These are phyloP conservation scores for Hypotaenidia okinawae DNA, from an alignment of 2,797 vertebrate species.

Conservation along the genomic window DNA sequence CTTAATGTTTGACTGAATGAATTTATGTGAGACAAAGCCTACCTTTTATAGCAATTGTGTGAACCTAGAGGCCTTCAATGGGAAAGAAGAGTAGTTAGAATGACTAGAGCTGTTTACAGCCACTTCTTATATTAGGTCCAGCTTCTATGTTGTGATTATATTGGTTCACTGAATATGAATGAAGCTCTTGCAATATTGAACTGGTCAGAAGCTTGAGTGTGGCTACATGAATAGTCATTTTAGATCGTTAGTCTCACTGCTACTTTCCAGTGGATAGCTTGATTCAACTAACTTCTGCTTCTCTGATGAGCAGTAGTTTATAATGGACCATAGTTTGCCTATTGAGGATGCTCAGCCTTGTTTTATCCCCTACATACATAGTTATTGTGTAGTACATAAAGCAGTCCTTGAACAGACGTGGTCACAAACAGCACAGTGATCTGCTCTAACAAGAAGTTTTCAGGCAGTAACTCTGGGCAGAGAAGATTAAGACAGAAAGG, in stretches of 20 bases:
- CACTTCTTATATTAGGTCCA: not conserved
- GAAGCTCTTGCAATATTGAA: not conserved
- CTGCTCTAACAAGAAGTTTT: not conserved
- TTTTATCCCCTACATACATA: not conserved
- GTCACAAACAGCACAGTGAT: not conserved
- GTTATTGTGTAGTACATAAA: not conserved
- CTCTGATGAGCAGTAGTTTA: not conserved
- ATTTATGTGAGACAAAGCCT: not conserved
- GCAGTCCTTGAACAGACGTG: not conserved
- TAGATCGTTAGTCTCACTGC: not conserved
- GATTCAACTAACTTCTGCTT: not conserved
- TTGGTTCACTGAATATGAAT: not conserved
- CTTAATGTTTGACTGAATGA: not conserved
- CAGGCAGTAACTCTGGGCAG: not conserved
- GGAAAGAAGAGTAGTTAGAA: not conserved
- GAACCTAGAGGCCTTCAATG: not conserved
- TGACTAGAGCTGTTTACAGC: not conserved
- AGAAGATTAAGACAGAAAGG: not conserved
- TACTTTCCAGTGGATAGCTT: not conserved
- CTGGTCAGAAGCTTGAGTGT: not conserved
- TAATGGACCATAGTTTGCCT: not conserved
- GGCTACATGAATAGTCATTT: not conserved
- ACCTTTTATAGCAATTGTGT: not conserved
- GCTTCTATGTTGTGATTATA: not conserved
- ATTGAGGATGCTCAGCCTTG: not conserved